Base-by-base conservation (phyloP, 2,888 invertebrate genomes). In the Rhorus exstirpatorius region DNA sequence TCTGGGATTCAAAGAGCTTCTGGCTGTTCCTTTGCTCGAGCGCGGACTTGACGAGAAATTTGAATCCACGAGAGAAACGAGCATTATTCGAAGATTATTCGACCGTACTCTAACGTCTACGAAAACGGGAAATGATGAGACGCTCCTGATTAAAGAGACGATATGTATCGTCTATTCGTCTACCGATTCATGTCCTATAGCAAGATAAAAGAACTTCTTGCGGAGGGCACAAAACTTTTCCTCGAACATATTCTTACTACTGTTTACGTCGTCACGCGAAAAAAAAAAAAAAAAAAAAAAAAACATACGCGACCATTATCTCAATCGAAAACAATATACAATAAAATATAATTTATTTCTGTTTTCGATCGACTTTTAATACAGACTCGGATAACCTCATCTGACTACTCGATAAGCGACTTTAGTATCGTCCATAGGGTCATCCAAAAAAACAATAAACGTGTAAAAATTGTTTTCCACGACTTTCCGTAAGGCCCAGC, bases 11-110 rank as follows among this genome's bases (percentile, higher is more conserved):
- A 58, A 17, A 68, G 51, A 8, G 14, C 60, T 35, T 12, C 68
- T 14, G 38, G 17, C 31, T 51, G 51, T 35, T 53, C 17, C 35
- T 63, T 44, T 44, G 35, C 31, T 3, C 26, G 14, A 10, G 49
- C 6, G 24, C 41, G 49, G 19, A 63, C 58, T 80, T 65, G 58
- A 60, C 60, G 53, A 65, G 53, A 67, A 71, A 72, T 81, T 71
- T 35, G 17, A 67, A 72, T 77, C 65, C 65, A 53, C 35, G 53
- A 26, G 61, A 60, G 67, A 79, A 44, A 31, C 21, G 38, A 24
- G n/a, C 17, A 38, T 49, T 21, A 67, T 67, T 79, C 65, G 24
- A 24, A 17, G 26, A 38, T 49, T 21, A 67, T 67, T 79, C 65
- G 24, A 65, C 26, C 76, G 68, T 51, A 49, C n/a, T 49, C 31